Evolutionary conservation across 2,888 invertebrate species (phyloP).

Genomic region (Cistogaster globosa): DNA sequence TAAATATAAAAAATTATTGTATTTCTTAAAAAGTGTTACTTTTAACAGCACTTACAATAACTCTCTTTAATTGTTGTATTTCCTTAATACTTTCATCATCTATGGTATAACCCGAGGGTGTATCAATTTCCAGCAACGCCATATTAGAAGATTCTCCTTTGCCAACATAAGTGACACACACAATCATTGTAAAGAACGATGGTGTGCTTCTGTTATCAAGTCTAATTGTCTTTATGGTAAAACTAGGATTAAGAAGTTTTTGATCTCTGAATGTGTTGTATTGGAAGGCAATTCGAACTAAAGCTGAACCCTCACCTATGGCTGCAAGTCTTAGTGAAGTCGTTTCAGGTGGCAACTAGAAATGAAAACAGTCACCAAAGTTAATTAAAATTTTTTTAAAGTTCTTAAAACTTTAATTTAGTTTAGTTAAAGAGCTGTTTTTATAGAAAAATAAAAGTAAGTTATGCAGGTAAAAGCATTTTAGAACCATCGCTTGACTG

Average conservation of each 20-base stretch:
- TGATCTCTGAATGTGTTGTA: constrained; percentile 92
- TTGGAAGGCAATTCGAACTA: constrained; percentile 90
- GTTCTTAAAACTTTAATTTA: too few relatives aligned
- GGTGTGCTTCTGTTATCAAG: constrained; percentile 83
- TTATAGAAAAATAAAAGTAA: too few relatives aligned
- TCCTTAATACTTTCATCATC: constrained; percentile 89
- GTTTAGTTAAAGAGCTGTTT: too few relatives aligned
- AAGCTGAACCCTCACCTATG: constrained; percentile 90
- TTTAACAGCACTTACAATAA: constrained; percentile 76
- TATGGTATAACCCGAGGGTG: constrained; percentile 95
- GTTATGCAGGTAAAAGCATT: too few relatives aligned
- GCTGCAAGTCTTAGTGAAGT: constrained; percentile 89
- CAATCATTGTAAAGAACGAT: constrained; percentile 90
- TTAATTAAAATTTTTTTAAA: too few relatives aligned
- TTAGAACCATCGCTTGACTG: too few relatives aligned
- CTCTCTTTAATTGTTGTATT: constrained; percentile 83
- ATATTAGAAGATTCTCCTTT: constrained; percentile 88
- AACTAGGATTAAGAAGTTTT: constrained; percentile 91
- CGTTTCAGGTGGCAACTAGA: constrained; percentile 81
- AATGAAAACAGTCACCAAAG: background rate
- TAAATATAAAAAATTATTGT: background rate
- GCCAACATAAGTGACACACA: constrained; percentile 88
- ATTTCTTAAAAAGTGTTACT: background rate
- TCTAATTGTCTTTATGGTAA: constrained; percentile 92
- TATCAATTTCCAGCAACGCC: constrained; percentile 94